A percentile compares a stretch with the other conserved stretches of the same genome.
Conservation (phyloP, 2,113 vertebrate genomes). For the Formicarius rufipectus region DNA sequence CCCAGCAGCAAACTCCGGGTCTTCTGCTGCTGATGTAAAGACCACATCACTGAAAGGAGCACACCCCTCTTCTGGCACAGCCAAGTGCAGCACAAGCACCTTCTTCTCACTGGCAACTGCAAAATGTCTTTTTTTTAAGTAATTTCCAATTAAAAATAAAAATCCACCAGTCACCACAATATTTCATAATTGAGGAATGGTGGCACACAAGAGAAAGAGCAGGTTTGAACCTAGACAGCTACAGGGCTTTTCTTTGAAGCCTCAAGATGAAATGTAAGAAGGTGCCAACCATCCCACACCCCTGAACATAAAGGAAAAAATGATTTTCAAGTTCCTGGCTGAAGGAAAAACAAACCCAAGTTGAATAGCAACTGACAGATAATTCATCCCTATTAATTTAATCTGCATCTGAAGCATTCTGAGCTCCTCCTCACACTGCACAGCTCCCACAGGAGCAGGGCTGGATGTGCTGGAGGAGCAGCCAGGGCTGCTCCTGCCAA, state of each 20-base stretch:
- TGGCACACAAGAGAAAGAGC: not conserved
- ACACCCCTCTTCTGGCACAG: not conserved
- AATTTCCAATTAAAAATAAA: not conserved
- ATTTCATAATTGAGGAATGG: not conserved
- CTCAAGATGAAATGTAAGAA: not conserved
- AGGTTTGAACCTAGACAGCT: not conserved
- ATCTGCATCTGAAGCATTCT: not conserved
- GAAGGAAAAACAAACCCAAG: not conserved
- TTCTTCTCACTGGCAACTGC: not conserved
- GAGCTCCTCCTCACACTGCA: rapidly evolving
- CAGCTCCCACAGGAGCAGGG: not conserved
- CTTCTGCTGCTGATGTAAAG: not conserved
- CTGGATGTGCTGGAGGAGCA: not conserved
- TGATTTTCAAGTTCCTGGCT: not conserved
- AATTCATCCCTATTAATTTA: not conserved
- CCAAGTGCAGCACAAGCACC: not conserved
- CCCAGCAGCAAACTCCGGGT: not conserved
- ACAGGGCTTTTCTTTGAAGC: not conserved
- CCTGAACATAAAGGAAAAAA: not conserved
- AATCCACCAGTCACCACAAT: not conserved
- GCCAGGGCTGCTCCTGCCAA: not conserved
- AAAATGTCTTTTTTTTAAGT: not conserved
- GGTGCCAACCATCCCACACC: not conserved
- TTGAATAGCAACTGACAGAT: not conserved
- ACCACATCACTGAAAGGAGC: not conserved